A percentile compares a stretch with the other conserved stretches of the same genome.
phyloP scores from a whole-genome alignment of 2,797 vertebrate species.

The Xenentodon cancila region DNA sequence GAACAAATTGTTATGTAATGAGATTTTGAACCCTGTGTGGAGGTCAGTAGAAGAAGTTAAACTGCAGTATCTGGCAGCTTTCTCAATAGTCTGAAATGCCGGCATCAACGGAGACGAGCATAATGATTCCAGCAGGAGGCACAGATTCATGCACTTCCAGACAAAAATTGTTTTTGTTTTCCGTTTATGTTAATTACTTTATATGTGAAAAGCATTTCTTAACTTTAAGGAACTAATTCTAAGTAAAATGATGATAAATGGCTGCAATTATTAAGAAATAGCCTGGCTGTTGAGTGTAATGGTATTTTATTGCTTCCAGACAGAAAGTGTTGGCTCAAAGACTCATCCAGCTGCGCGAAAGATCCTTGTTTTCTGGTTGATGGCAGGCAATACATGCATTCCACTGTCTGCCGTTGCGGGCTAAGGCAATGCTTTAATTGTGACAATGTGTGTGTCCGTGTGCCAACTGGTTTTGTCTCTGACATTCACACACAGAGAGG shows the following conservation, averaged over 20 bases:
- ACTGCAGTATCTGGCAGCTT: conserved; percentile 41
- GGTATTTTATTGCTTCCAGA: conserved; percentile 39
- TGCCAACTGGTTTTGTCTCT: conserved; percentile 9
- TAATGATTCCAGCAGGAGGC: conserved; percentile 50
- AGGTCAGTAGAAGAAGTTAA: conserved; percentile 47
- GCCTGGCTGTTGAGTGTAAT: background rate
- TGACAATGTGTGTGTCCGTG: conserved; percentile 24
- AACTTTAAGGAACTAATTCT: background rate
- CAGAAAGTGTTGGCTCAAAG: conserved; percentile 30
- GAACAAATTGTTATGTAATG: conserved; percentile 58
- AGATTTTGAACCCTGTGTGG: conserved; percentile 31
- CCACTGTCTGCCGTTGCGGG: conserved; percentile 21
- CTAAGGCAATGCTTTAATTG: conserved; percentile 30
- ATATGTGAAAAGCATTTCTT: conserved; percentile 3
- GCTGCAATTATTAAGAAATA: conserved; percentile 10
- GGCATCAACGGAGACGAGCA: conserved; percentile 33
- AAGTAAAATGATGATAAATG: conserved; percentile 12
- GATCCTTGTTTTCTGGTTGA: conserved; percentile 14
- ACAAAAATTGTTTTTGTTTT: background rate
- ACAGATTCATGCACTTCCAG: conserved; percentile 14
- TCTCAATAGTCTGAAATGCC: conserved; percentile 33
- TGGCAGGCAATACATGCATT: conserved; percentile 33
- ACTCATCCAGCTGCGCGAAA: conserved; percentile 42
- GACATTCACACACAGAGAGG: background rate
- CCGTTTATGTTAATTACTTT: background rate